A percentile compares a stretch with the other conserved stretches of the same genome.
Evolutionary conservation across 2,113 vertebrate species (phyloP).

Genomic region (Podocnemis expansa): DNA sequence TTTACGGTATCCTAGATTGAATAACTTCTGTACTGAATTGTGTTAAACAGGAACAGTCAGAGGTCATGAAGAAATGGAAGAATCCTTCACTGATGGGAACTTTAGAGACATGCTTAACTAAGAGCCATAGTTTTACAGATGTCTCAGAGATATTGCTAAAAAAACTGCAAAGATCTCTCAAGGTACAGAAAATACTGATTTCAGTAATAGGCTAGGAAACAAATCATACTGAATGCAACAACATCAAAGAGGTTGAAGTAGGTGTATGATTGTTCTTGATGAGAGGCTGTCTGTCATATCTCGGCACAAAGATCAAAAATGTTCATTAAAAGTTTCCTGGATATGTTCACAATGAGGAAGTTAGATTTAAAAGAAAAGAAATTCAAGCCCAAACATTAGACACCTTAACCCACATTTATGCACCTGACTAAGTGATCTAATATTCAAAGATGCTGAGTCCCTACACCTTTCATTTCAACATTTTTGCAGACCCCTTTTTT

Average conservation of each 20-base stretch:
- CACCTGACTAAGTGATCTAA: neutral
- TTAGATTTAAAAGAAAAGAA: no score
- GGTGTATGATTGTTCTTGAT: neutral
- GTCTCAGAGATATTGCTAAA: neutral
- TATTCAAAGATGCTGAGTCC: conserved; percentile 41
- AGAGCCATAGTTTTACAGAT: neutral
- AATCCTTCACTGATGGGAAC: neutral
- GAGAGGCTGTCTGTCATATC: neutral
- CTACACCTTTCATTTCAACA: conserved; percentile 27
- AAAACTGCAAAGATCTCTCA: neutral
- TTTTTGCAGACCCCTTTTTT: conserved; percentile 41
- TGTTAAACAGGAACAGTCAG: neutral
- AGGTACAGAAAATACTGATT: neutral
- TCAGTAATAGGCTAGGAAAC: neutral
- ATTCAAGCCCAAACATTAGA: neutral
- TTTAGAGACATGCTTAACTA: neutral
- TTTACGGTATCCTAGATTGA: neutral
- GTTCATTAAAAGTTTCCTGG: neutral
- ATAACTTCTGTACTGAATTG: neutral
- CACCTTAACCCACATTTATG: neutral
- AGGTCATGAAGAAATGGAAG: neutral
- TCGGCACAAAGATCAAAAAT: neutral
- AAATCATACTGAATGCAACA: neutral
- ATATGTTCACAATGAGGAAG: fast-evolving
- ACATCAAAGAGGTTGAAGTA: neutral